Evolutionary conservation across 2,113 vertebrate genomes (phyloP).

Genomic region (human (Homo sapiens)): DNA sequence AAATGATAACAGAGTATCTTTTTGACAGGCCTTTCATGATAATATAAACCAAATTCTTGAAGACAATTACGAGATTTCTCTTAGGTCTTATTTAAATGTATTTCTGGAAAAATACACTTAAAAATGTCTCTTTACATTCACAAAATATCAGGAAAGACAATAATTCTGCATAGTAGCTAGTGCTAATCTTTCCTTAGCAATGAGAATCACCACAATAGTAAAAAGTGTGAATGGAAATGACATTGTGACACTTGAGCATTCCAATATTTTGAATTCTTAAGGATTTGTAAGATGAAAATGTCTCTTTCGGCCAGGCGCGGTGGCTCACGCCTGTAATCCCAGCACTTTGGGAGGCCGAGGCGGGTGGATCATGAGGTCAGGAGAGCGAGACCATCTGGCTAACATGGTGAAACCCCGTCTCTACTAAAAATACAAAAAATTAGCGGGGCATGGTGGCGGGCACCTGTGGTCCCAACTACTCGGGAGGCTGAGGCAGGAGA

Average conservation of each 20-base stretch:
- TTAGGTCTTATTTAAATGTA: background rate
- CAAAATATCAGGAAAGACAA: background rate
- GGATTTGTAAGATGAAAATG: background rate
- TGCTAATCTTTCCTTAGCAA: conserved; percentile 22
- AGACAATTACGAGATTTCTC: background rate
- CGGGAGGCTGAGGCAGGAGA: no score
- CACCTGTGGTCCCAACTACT: no score
- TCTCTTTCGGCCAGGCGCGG: background rate
- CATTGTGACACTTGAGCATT: background rate
- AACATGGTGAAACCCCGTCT: no score
- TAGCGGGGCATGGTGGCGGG: no score
- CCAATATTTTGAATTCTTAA: conserved; percentile 27
- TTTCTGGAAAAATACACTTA: background rate
- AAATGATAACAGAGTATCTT: background rate
- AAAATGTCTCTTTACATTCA: background rate
- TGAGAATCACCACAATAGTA: background rate
- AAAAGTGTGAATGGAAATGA: background rate
- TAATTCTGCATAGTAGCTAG: background rate
- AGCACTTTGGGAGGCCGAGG: no score
- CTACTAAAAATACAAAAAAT: no score
- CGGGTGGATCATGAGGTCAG: no score
- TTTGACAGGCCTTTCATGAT: background rate
- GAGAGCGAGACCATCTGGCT: no score
- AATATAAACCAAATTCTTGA: background rate
- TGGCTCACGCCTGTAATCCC: no score